Evolutionary conservation across 2,888 invertebrate species (phyloP), one percentile per base, ranked within the genome.

Genomic region (Mesorhabditis belari): DNA sequence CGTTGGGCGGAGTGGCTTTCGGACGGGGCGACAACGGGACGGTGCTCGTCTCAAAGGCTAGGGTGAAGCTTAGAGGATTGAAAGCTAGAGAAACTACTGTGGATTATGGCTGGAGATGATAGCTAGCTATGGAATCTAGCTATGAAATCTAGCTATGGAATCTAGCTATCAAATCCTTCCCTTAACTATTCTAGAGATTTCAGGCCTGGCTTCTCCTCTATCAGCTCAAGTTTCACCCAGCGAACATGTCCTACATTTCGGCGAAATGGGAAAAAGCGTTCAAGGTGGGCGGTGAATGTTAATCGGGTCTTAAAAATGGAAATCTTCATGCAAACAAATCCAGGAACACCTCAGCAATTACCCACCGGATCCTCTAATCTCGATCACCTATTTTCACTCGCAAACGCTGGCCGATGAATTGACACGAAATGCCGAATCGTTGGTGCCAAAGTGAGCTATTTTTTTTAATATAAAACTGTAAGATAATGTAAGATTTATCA

Each of bases 361-460:
- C 52, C 65, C 67, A 19, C 55, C 35, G 3, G 64, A 71, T 24
- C 71, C 71, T 5, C 66, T 64, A 60, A 70, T 77, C 35, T 56
- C 62, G 27, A 62, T 75, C 25, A 75, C 77, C 2, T 69, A 73
- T 55, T 73, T 76, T 54, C 77, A 77, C 62, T 76, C 92, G 9
- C 86, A 91, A 64, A 92, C 92, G 0, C 84, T 93, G 69, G 91
- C 92, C 79, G 89, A 91, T 79, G 93, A 93, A 81, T 84, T 93
- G 75, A 92, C 92, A 81, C 88, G 88, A 81, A 93, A 92, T 82
- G 91, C 92, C 0, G 87, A 88, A 79, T 89, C 91, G 4, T 58
- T 77, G 26, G 66, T 65, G 23, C 74, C 74, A 24, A 67, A 66
- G 72, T 71, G 26, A 44, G 62, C 55, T 17, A 12, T n/a, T 17